These are phyloP conservation scores for Limnephilus lunatus DNA, from an alignment of 2,888 invertebrate genomes.

Conservation along the genomic window DNA sequence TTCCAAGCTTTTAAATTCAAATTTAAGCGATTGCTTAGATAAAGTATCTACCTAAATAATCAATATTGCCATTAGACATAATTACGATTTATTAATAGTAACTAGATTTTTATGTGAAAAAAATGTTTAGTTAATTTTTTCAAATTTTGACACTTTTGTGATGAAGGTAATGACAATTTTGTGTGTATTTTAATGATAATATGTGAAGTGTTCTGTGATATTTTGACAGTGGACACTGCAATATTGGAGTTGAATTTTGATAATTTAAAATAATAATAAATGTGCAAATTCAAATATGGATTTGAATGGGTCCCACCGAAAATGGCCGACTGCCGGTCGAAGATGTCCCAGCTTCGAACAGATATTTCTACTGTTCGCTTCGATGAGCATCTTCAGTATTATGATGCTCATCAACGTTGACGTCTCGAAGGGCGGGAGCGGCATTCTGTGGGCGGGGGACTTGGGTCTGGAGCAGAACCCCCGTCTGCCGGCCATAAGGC, in stretches of 20 bases:
- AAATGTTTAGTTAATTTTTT: not conserved
- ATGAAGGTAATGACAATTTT: not conserved
- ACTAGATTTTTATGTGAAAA: not conserved
- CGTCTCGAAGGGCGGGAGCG: conserved; percentile 55
- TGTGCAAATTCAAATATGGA: conserved; percentile 60
- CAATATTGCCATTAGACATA: not conserved
- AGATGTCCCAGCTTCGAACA: conserved; percentile 61
- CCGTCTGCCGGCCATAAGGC: conserved; percentile 46
- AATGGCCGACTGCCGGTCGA: conserved; percentile 63
- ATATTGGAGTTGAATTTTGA: not conserved
- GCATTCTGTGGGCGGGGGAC: conserved; percentile 47
- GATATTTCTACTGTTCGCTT: conserved; percentile 59
- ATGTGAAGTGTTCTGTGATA: not conserved
- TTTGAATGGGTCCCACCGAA: conserved; percentile 61
- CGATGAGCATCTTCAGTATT: conserved; percentile 63
- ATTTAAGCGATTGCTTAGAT: not conserved
- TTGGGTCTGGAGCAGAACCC: conserved; percentile 45
- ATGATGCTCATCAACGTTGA: conserved; percentile 65
- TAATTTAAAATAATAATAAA: conserved; percentile 21
- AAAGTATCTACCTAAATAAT: not conserved
- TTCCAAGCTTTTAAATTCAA: not conserved
- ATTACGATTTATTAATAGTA: not conserved
- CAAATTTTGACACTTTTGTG: not conserved
- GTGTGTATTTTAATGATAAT: not conserved
- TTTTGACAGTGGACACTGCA: not conserved